phyloP scores from a whole-genome alignment of 1,140 invertebrate species.

The Drosophila murphyi region DNA sequence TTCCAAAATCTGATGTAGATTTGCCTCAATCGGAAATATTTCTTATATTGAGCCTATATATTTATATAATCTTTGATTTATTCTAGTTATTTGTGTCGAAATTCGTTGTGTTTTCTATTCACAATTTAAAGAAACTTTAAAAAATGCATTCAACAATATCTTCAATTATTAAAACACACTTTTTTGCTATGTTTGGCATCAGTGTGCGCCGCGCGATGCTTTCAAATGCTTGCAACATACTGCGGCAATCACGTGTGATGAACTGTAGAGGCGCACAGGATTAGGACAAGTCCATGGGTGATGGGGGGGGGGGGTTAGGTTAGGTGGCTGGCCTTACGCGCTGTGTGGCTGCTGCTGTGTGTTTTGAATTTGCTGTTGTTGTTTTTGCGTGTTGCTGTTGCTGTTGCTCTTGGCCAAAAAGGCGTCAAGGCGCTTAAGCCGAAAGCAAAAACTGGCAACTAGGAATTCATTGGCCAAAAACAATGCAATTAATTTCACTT shows the following conservation, averaged over 20 bases:
- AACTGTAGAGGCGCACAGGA: constrained; percentile 64
- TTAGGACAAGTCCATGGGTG: constrained; percentile 6
- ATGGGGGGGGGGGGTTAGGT: not conserved
- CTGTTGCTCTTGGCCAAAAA: constrained; percentile 59
- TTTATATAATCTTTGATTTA: too few relatives aligned
- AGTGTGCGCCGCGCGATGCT: constrained; percentile 46
- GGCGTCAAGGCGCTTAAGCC: constrained; percentile 79
- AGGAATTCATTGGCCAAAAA: constrained; percentile 83
- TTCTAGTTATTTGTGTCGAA: too few relatives aligned
- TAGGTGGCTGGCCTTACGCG: constrained; percentile 22
- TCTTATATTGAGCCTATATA: too few relatives aligned
- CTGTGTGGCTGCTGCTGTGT: constrained; percentile 47
- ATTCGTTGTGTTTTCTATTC: too few relatives aligned
- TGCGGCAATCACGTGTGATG: constrained; percentile 77
- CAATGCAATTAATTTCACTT: constrained; percentile 85
- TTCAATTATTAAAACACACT: too few relatives aligned
- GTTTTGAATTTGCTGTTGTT: constrained; percentile 12
- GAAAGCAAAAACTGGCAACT: constrained; percentile 81
- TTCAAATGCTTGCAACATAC: constrained; percentile 69
- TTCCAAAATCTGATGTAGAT: too few relatives aligned
- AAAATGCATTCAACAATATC: too few relatives aligned
- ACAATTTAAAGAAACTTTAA: too few relatives aligned
- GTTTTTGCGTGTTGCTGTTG: constrained; percentile 23
- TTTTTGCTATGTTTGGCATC: not conserved
- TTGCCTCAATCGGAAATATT: too few relatives aligned